phyloP scores from a whole-genome alignment of 2,113 vertebrate genomes.

The Panthera uncia region DNA sequence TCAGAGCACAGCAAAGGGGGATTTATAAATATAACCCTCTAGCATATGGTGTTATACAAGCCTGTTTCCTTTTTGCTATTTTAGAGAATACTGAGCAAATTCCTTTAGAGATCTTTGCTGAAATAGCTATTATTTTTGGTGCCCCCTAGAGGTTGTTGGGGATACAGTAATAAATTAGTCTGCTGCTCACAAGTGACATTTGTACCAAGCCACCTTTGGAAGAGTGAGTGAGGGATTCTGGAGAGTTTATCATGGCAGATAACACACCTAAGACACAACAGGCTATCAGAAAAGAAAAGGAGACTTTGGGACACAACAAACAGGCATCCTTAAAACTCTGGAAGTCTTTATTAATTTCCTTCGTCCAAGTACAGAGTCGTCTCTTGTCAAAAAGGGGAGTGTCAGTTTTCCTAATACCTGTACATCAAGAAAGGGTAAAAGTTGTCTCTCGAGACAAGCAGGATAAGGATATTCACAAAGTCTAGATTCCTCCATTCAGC shows the following conservation, averaged over 20 bases:
- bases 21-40: not conserved
- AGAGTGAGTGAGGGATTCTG: not conserved
- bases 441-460: not conserved
- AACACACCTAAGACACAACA: not conserved
- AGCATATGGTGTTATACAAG: not conserved
- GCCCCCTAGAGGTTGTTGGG: constrained; percentile 31
- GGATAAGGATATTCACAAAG: not conserved
- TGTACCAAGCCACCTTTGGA: not conserved
- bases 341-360: not conserved
- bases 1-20: not conserved
- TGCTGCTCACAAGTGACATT: not conserved
- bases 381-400: not conserved
- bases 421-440: not conserved
- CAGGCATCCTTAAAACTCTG: not conserved
- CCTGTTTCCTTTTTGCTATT: not conserved
- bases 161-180: constrained; percentile 5
- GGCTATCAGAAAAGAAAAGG: not conserved
- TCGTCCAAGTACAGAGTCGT: not conserved
- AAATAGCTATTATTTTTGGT: constrained; percentile 18
- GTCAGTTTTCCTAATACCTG: not conserved
- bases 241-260: not conserved
- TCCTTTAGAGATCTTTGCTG: not conserved
- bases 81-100: not conserved
- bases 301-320: not conserved
- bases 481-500: not conserved